Percentiles rank a stretch among this genome's conserved stretches.
Evolutionary conservation across 2,888 invertebrate species (phyloP).

Genomic region (Mylabris sibirica): DNA sequence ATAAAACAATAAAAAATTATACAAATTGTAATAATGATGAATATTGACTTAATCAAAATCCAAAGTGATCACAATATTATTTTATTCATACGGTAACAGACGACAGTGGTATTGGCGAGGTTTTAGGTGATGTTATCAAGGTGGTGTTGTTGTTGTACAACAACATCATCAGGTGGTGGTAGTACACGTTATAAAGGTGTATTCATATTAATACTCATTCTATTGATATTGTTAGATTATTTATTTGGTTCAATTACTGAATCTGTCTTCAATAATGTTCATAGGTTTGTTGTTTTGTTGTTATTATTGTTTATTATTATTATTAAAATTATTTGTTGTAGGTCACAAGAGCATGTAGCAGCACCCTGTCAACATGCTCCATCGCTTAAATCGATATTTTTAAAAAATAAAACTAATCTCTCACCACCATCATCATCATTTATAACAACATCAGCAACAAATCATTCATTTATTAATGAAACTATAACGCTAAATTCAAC

Average conservation of each 20-base stretch:
- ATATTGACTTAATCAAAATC: too few species aligned
- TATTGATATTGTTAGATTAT: slow-evolving; percentile 73
- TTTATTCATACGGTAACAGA: too few species aligned
- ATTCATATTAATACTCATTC: slow-evolving; percentile 66
- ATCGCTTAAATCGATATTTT: slow-evolving; percentile 41
- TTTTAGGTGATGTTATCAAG: slow-evolving; percentile 31
- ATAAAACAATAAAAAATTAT: too few species aligned
- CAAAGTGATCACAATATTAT: slow-evolving; percentile 23
- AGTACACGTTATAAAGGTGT: slow-evolving; percentile 67
- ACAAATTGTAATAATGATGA: too few species aligned
- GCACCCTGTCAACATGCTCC: slow-evolving; percentile 34
- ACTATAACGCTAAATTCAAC: background rate
- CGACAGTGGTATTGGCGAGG: too few species aligned
- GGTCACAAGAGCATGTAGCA: background rate
- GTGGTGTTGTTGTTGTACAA: slow-evolving; percentile 57
- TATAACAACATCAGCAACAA: background rate
- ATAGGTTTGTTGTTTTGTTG: slow-evolving; percentile 58
- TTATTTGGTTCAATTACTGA: slow-evolving; percentile 68
- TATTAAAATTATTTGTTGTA: background rate
- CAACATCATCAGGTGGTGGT: slow-evolving; percentile 43
- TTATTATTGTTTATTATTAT: background rate
- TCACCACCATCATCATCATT: background rate
- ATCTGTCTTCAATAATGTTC: slow-evolving; percentile 60
- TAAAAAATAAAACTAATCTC: slow-evolving; percentile 38
- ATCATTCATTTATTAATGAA: slow-evolving; percentile 13